Evolutionary conservation across 2,888 invertebrate genomes (phyloP), one percentile per base, ranked within the genome.

Genomic region (Adelphocoris suturalis): DNA sequence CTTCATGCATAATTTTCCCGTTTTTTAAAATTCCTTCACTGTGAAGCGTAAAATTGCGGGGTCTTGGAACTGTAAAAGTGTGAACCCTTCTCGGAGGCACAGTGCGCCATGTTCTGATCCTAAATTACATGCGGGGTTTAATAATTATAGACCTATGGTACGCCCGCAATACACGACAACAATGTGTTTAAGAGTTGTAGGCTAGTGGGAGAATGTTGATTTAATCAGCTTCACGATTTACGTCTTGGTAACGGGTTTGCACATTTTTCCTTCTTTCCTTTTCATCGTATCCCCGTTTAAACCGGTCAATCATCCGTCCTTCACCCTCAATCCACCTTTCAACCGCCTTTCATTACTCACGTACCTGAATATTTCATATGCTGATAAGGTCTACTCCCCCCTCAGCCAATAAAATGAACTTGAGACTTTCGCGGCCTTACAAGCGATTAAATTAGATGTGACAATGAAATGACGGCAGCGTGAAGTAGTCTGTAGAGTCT

Each of bases 311-410:
- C 57, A 57, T n/a, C 1, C 57, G 57, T 16, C 57, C 57, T 57
- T 57, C 57, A 57, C 57, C 57, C 19, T n/a, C 57, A 57, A n/a
- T 57, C 16, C 19, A n/a, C 57, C 57, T 57, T 57, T 57, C 57
- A 57, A n/a, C 12, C n/a, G n/a, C 57, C 57, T 12, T 57, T n/a
- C 57, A 57, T 57, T 57, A 57, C 57, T 57, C n/a, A 57, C 57
- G 57, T n/a, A n/a, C 57, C 57, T 57, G n/a, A 13, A 5, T 57
- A 57, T 57, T 57, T 57, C 57, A 57, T 57, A 57, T 57, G 57
- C 16, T 57, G 57, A 57, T 57, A 57, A 57, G 57, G 57, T 57
- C 57, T 57, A 1, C 57, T 57, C 52, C 52, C 52, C 13, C n/a
- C 19, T n/a, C 16, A 5, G n/a, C 57, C 19, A 7, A 37, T 57